Evolutionary conservation across 2,113 vertebrate species (phyloP).

Genomic region (Passer domesticus): DNA sequence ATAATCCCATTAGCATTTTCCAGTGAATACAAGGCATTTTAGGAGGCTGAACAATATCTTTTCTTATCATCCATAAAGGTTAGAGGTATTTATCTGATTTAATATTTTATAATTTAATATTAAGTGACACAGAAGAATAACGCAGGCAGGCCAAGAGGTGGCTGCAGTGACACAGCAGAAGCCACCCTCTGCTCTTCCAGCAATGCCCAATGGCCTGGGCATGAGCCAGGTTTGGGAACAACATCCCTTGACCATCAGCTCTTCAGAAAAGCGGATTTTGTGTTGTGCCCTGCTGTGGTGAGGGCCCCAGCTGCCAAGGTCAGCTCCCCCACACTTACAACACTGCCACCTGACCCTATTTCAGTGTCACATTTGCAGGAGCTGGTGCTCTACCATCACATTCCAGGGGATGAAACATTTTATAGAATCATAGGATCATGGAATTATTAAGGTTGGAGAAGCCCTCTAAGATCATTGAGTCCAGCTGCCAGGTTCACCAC

Average conservation of each 20-base stretch:
- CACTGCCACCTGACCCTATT: accelerated
- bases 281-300: background rate
- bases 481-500: background rate
- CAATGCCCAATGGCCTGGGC: background rate
- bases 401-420: background rate
- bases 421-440: background rate
- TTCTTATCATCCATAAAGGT: constrained; percentile 62
- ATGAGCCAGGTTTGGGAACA: background rate
- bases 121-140: background rate
- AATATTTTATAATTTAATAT: constrained; percentile 64
- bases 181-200: background rate
- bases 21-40: constrained; percentile 50
- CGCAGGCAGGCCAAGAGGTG: background rate
- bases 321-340: background rate
- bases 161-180: background rate
- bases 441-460: background rate
- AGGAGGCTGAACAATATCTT: constrained; percentile 25
- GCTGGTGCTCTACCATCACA: accelerated
- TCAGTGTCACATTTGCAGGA: background rate
- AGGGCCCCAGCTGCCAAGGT: background rate
- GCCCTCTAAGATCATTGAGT: background rate
- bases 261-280: background rate
- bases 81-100: constrained; percentile 68
- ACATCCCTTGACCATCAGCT: background rate
- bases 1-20: constrained; percentile 71